Base-by-base conservation (phyloP, 2,888 invertebrate species). In the Sminthurides aquaticus region DNA sequence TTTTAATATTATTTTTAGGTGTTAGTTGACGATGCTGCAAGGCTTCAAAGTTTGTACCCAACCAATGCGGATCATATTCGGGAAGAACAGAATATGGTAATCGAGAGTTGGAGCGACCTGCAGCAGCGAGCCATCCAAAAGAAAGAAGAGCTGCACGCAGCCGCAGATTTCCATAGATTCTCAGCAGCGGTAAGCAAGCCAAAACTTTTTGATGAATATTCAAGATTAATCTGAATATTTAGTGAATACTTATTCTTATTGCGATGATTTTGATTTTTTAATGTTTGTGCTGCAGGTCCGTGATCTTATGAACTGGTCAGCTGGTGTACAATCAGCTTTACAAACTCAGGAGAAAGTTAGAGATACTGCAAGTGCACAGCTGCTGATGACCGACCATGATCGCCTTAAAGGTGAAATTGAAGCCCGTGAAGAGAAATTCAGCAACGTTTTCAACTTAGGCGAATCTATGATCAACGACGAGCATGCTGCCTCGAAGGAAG, bases 11-110 rank as follows among this genome's bases (percentile, higher is more conserved):
- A 8, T 43, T 43, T 43, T n/a, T 80, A 87, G 84, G 85, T 95
- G 1, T 81, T 98, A 2, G 89, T 96, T 58, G 96, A 97, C 76
- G 97, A 98, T 78, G 93, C 95, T 0, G 86, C 88, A 0, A 85
- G 91, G 60, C 83, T 98, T 49, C 91, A 92, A 79, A 85, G 85
- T 20, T 84, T 89, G 43, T 97, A 96, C 80, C 96, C 96, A 0
- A 88, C 87, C 61, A 97, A 97, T 79, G 94, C 92, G 0, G 85
- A 87, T 56, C 91, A 94, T 76, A 93, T 98, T 65, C 87, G 86
- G 22, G 85, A 90, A 71, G 90, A 95, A 75, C 94, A 95, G 79
- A 86, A 86, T 48, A 86, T 90, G 3, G 88, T 98, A 0, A 84
- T 90, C 0, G 86, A 88, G 1, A 91, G 91, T 62, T 97, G 97